Conservation (phyloP, 2,113 vertebrate species). For the Prunella himalayana region DNA sequence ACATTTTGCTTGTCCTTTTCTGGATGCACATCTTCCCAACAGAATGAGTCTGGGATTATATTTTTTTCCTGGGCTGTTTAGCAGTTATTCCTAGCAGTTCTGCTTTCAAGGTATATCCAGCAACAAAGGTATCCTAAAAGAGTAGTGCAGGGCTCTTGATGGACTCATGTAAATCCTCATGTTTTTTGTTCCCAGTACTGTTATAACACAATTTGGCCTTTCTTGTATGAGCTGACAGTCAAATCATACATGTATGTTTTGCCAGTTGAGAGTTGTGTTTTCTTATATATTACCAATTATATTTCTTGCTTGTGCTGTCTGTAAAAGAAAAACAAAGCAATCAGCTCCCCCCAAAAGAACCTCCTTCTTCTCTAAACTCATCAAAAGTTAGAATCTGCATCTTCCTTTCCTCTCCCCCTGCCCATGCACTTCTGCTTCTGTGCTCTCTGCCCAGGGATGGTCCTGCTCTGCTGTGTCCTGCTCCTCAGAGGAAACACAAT, state of each 20-base stretch:
- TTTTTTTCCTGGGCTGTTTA: not conserved
- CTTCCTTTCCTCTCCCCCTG: not conserved
- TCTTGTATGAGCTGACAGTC: not conserved
- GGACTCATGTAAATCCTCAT: not conserved
- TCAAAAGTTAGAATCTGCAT: not conserved
- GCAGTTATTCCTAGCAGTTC: not conserved
- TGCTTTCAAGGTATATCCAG: not conserved
- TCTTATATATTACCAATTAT: not conserved
- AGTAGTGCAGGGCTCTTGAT: not conserved
- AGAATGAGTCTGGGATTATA: not conserved
- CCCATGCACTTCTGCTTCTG: not conserved
- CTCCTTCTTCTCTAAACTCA: not conserved
- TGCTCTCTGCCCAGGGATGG: not conserved
- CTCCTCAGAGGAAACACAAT: accelerated
- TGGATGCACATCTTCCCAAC: not conserved
- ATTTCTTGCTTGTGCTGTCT: not conserved
- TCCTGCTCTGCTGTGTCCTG: not conserved
- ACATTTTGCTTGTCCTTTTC: not conserved
- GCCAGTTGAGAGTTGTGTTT: not conserved
- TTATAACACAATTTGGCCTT: not conserved
- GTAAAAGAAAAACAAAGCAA: not conserved
- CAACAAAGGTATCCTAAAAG: not conserved
- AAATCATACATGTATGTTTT: not conserved
- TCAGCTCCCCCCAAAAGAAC: not conserved
- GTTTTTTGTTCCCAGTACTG: not conserved